phyloP scores from a whole-genome alignment of 1,140 invertebrate genomes.

The Rhagoletis zephyria region DNA sequence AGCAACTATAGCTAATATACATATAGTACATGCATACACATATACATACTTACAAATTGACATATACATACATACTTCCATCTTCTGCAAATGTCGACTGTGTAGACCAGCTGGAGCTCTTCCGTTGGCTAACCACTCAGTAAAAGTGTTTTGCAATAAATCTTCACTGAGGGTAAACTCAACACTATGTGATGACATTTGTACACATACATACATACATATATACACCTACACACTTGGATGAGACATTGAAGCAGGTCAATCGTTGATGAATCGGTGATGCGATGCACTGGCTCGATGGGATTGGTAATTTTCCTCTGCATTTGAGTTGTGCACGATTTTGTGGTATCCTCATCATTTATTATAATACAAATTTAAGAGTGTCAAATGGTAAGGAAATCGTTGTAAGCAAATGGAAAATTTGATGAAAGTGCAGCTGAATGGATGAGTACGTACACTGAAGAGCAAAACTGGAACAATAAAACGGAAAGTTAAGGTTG shows the following conservation, averaged over 20 bases:
- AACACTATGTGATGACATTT: slow-evolving; percentile 18
- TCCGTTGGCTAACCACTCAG: not conserved
- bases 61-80: not conserved
- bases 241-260: slow-evolving; percentile 18
- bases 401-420: not conserved
- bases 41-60: not conserved
- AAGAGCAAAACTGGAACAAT: no score
- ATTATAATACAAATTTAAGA: not conserved
- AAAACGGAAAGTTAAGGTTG: no score
- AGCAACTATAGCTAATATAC: not conserved
- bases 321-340: not conserved
- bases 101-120: not conserved
- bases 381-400: not conserved
- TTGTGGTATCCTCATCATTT: not conserved
- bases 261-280: not conserved
- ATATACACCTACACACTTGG: not conserved
- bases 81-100: not conserved
- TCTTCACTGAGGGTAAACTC: slow-evolving; percentile 28
- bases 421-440: not conserved
- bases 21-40: not conserved
- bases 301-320: not conserved
- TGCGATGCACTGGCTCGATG: not conserved
- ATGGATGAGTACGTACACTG: no score
- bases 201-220: not conserved
- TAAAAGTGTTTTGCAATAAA: slow-evolving; percentile 41